Evolutionary conservation across 2,888 invertebrate genomes (phyloP).

Genomic region (Apamea crenata): DNA sequence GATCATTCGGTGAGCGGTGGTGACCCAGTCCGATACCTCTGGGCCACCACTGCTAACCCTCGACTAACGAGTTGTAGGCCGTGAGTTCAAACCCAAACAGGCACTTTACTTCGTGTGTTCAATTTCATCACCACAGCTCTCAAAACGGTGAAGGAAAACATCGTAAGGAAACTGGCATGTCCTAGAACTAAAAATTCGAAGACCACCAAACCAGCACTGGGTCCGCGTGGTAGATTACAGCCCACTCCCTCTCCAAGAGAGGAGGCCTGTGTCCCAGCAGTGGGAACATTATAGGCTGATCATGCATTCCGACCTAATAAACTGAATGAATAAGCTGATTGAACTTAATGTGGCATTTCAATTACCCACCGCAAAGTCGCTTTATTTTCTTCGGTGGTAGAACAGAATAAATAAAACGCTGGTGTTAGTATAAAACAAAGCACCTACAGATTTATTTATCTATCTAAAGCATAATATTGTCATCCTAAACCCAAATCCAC

Average conservation of each 20-base stretch:
- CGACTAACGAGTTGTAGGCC: no score
- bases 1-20: no score
- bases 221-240: background rate
- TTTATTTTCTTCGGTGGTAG: slow-evolving; percentile 12
- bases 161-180: background rate
- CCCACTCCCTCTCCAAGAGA: background rate
- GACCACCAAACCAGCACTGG: background rate
- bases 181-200: background rate
- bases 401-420: slow-evolving; percentile 41
- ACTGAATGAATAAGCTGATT: background rate
- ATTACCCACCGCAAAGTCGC: background rate
- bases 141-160: background rate
- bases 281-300: no score
- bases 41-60: no score
- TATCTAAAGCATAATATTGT: slow-evolving; percentile 50
- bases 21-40: no score
- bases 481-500: slow-evolving; percentile 45
- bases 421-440: slow-evolving; percentile 42
- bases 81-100: background rate
- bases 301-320: background rate
- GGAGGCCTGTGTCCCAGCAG: no score
- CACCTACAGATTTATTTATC: slow-evolving; percentile 34
- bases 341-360: slow-evolving; percentile 2
- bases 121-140: background rate
- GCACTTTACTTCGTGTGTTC: background rate